Conservation (phyloP, 2,888 invertebrate genomes). For the Coelopa pilipes region DNA sequence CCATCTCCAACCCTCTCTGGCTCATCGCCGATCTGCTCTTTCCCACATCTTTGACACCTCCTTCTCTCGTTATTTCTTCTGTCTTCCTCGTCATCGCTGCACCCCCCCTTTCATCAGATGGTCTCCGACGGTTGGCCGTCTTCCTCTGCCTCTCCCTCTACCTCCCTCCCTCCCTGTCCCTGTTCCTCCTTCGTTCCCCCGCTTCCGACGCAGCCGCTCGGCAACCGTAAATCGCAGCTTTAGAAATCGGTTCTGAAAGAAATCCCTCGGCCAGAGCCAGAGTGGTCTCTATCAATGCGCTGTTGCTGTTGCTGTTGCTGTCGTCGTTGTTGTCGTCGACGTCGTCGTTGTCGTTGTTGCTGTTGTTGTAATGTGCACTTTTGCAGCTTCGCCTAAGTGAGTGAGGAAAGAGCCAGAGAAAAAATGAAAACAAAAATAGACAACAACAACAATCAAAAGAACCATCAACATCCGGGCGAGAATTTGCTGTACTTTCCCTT, state of each 20-base stretch:
- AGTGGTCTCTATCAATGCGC: too few relatives aligned
- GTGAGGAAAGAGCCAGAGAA: not conserved
- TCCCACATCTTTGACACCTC: too few relatives aligned
- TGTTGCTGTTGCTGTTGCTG: too few relatives aligned
- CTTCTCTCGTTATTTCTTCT: too few relatives aligned
- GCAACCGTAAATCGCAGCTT: not conserved
- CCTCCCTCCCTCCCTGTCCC: too few relatives aligned
- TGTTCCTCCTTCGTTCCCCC: not conserved
- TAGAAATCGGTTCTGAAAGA: not conserved
- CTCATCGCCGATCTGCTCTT: too few relatives aligned
- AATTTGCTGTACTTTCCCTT: not conserved
- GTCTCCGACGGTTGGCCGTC: too few relatives aligned
- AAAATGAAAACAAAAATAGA: not conserved
- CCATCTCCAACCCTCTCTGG: too few relatives aligned
- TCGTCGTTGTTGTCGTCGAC: not conserved
- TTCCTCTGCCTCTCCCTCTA: too few relatives aligned
- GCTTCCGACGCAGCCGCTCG: not conserved
- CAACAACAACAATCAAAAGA: not conserved
- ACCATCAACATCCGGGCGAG: slow-evolving; percentile 6
- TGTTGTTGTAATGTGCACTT: not conserved
- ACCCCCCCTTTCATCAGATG: too few relatives aligned
- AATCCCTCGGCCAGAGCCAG: too few relatives aligned
- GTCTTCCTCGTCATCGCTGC: too few relatives aligned
- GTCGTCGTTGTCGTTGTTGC: slow-evolving; percentile 10
- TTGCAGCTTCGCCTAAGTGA: not conserved